Base-by-base conservation (phyloP, 2,888 invertebrate genomes). In the Rhorus exstirpatorius region DNA sequence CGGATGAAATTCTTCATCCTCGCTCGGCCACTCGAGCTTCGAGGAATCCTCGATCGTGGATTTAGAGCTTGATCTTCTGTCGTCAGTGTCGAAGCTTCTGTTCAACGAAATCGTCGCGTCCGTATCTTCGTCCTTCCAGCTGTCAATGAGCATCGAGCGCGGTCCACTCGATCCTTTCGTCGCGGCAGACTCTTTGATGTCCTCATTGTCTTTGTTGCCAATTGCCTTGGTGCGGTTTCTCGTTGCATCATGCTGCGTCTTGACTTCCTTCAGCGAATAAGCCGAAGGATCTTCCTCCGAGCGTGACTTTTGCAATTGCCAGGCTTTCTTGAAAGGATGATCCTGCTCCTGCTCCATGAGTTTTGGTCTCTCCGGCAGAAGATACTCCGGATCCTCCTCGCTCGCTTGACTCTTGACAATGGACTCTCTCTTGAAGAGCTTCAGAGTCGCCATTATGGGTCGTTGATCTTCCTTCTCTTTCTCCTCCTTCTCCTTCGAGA, bases 361-460 rank as follows among this genome's bases (percentile, higher is more conserved):
- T 61, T 93, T 93, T 0, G 93, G 93, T 51, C 93, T 87, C 76
- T 93, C 93, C 6, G 92, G 92, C 1, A 93, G 71, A 2, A 92
- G 83, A 68, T 91, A 93, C 68, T 92, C 93, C 0, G 92, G 92
- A 81, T 92, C 93, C 53, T 93, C 93, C 77, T 93, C 93, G 74
- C 93, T 93, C 0, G 93, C 92, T 84, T 93, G 93, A 81, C 93
- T 93, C 85, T 91, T 93, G 4, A 93, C 83, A n/a, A 93, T 92
- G 0, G 92, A 92, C 65, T 92, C 92, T 3, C 93, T 86, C 78
- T 92, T 93, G 46, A 89, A 91, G 24, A 93, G 83, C 26, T 92
- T 92, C 1, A 88, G 82, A 21, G 87, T 84, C 10, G 86, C 83
- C 3, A 86, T 19, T 17, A 46, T 72, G 0, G 74, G 80, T 35